Evolutionary conservation across 2,888 invertebrate species (phyloP), one percentile per base, ranked within the genome.

Genomic region (Agriopis marginaria): DNA sequence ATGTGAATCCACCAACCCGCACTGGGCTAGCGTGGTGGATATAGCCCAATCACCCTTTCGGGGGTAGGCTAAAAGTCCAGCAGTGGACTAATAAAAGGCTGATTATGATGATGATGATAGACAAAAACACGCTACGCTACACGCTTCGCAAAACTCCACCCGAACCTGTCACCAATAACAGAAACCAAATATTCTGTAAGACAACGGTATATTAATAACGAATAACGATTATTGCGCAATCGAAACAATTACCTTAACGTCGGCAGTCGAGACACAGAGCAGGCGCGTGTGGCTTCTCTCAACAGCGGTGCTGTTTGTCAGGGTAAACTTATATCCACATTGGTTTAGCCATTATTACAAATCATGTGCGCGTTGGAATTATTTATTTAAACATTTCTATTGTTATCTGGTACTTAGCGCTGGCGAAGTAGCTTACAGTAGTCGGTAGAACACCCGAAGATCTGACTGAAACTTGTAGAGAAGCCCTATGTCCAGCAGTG

Each of bases 201-300:
- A 63, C 51, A 68, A 55, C 47, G 63, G 14, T 1, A 17, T 63
- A 63, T 50, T 63, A 68, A 63, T 67, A 68, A 63, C 53, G 53
- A 66, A 60, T 66, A 66, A 66, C 61, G 66, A 61, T 63, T 60
- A 63, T 63, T 53, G 59, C 63, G 53, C 32, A 5, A 8, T 50
- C 50, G 45, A 63, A 63, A 63, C 63, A 68, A 54, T 68, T 60
- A 68, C 63, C 14, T 23, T 60, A 42, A 68, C 42, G 53, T 10
- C 58, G 50, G 17, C 17, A 42, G 42, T 32, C 32, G 32, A 3
- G 32, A 66, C 61, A 66, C 47, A 66, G 44, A 62, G n/a, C 66
- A 66, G 66, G 55, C 66, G 50, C 44, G 68, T 23, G 51, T 63
- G 68, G 68, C 14, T 68, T 63, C 63, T 68, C 56, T 68, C 68